Evolutionary conservation across 2,113 vertebrate genomes (phyloP), one percentile per base, ranked within the genome.

Genomic region (Chloropsis cyanopogon): DNA sequence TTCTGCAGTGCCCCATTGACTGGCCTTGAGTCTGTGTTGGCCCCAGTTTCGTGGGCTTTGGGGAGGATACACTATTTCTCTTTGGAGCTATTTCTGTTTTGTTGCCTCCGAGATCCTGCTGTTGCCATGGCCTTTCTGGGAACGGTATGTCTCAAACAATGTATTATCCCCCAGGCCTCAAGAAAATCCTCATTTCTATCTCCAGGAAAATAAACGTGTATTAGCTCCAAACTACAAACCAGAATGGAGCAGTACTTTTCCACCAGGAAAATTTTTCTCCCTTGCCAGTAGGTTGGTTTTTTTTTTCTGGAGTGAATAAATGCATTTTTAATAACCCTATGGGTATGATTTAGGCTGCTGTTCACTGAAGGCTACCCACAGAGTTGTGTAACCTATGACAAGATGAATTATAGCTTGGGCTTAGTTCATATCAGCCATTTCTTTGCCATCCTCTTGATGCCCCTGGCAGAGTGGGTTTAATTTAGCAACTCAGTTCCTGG

Each of bases 251-350:
- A 90, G 94, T 96, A 93, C 56, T 96, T 96, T 96, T 97, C 95
- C 95, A 97, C 54, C 14, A 54, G 87, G 59, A 91, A 78, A 82
- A 60, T 90, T 92, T 56, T 88, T 86, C 35, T 86, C 63, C 88
- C 75, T 89, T 91, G 78, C 88, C 92, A 88, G 18, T 78, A 71
- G 86, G 57, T 35, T 4, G 18, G 93, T 92, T 92, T 41, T 41
- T 94, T 95, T 85, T 95, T 87, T 59, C 39, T 92, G 82, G 42
- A 91, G n/a, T 92, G 93, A 95, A 96, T 95, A 90, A 95, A 94
- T 96, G 44, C 90, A 96, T 96, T 96, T 96, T 73, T 95, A 97
- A 95, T 93, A 94, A 95, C 79, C 56, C 79, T 75, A 44, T 3
- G 76, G 76, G 85, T 94, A 65, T 64, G 88, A 95, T 88, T 90